Percentiles rank a stretch among this genome's conserved stretches.
Evolutionary conservation across 2,888 invertebrate species (phyloP).

Genomic region (Acleris holmiana): DNA sequence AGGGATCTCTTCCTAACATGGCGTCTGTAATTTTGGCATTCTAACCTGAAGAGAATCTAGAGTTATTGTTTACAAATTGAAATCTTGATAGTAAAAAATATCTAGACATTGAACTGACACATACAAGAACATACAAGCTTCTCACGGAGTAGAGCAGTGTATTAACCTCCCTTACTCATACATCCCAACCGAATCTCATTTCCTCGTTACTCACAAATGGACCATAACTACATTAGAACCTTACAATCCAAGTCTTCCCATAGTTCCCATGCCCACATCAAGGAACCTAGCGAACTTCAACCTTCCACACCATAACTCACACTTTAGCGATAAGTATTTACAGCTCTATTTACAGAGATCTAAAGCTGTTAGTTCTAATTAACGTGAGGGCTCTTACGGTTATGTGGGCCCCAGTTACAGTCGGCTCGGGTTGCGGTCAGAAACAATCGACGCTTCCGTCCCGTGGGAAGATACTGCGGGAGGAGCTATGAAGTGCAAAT

Average conservation of each 20-base stretch:
- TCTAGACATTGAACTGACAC: too few relatives aligned
- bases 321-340: neutral
- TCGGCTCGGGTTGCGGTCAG: constrained; percentile 12
- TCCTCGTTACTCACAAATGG: too few relatives aligned
- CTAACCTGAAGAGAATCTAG: too few relatives aligned
- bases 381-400: neutral
- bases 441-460: constrained; percentile 1
- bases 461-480: constrained; percentile 9
- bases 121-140: too few relatives aligned
- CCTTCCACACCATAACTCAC: neutral
- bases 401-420: neutral
- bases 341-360: neutral
- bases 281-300: neutral
- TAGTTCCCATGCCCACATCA: neutral
- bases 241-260: neutral
- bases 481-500: constrained; percentile 13
- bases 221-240: neutral
- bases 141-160: too few relatives aligned
- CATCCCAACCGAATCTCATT: too few relatives aligned
- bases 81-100: neutral
- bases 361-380: neutral
- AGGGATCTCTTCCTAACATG: too few relatives aligned
- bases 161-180: too few relatives aligned
- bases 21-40: too few relatives aligned
- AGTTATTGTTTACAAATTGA: too few relatives aligned